Evolutionary conservation across 2,113 vertebrate species (phyloP), one percentile per base, ranked within the genome.

Genomic region (Xyliphius kryptos): DNA sequence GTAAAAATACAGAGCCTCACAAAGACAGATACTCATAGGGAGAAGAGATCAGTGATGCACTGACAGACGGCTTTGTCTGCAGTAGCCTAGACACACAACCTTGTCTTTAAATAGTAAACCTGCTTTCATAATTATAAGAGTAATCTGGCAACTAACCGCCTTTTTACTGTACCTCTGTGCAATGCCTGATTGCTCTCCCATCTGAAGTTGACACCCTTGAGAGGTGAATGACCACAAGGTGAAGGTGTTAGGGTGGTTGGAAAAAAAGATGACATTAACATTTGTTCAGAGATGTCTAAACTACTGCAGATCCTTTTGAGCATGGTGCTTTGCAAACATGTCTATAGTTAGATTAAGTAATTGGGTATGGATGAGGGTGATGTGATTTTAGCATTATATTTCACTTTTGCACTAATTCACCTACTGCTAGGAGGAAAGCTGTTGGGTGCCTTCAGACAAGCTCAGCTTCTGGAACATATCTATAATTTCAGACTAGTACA

Each of bases 81-180:
- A n/a, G 64, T 66, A 66, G 64, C 5, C 56, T 59, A 16, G 5
- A 9, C 44, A 44, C 16, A 59, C 38, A 20, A 47, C n/a, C 3
- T 38, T 21, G 41, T 19, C 47, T 65, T 65, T 68, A 51, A 68
- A 70, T 38, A 14, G 32, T 19, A 37, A 60, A 67, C 21, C 68
- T 74, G 72, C 63, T 74, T 44, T 61, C 32, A 61, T 56, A 63
- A 71, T 74, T 71, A 74, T 56, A 48, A 51, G 16, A 64, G 64
- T 61, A 54, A 53, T 16, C 72, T 56, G 68, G 68, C 41, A 56
- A 49, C 17, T 56, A 74, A 59, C 52, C 38, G 15, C 68, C 56
- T 67, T 54, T 74, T 68, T 38, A 50, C 55, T 56, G 55, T 64
- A 46, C 40, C 32, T 46, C 56, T 17, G 44, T 63, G 37, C 46